Base-by-base conservation (phyloP, 2,888 invertebrate species). In the Zhuqinia jingwanae region DNA sequence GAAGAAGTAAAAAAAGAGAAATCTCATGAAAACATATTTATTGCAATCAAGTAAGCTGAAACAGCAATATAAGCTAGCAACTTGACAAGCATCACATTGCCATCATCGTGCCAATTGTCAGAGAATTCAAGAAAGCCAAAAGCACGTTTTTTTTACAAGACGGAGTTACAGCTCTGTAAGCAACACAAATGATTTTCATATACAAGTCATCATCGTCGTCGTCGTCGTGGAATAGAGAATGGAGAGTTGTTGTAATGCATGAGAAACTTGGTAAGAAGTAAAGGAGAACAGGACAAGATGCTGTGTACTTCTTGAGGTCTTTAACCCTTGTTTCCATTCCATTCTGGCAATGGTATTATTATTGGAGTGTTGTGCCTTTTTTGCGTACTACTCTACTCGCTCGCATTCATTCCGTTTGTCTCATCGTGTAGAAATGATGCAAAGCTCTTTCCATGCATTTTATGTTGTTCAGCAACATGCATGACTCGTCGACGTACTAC, bases 241-340 rank as follows among this genome's bases (percentile, higher is more conserved):
- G 85, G 85, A 85, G 53, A 83, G 77, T 50, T 50, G 56, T 56
- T 17, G 78, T 75, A 27, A 82, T 63, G 73, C 58, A 73, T 78
- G 73, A 79, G 68, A 79, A 85, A 79, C 42, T 79, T 70, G 77
- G 73, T 58, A 79, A 85, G 63, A 82, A 20, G 78, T 50, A 78
- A 78, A 85, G 79, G 53, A 85, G 85, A 76, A 79, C 76, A 85
- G 53, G 79, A 70, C 73, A 85, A 85, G 85, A 80, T 42, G 80
- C 65, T 85, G 73, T 76, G 75, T 75, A 70, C 63, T 73, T 82
- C 73, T 80, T 76, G 85, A 85, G 85, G 85, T 85, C 85, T 85
- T 85, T 85, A 85, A 85, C 85, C 85, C 85, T 85, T 85, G 47
- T 68, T 81, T 85, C 85, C 85, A 85, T 80, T 85, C 76, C 85